Percentiles rank a stretch among this genome's conserved stretches.
Evolutionary conservation across 1,140 invertebrate species (phyloP).

Genomic region (Dermatophagoides farinae): DNA sequence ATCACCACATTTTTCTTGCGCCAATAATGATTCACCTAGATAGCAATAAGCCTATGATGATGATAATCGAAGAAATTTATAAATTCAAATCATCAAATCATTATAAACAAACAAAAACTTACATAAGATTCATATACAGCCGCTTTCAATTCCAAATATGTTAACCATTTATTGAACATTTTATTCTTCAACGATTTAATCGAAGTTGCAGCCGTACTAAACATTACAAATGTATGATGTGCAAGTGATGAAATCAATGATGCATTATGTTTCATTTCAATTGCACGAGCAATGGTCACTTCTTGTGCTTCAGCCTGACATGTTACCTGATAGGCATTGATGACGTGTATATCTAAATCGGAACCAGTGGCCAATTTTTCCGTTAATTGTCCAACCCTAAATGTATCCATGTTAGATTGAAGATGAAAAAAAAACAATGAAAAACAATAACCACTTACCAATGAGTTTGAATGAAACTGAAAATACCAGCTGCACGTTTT

Average conservation of each 20-base stretch:
- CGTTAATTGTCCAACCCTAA: conserved; percentile 27
- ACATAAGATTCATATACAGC: conserved; percentile 43
- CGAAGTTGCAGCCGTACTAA: conserved; percentile 35
- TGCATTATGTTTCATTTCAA: conserved; percentile 44
- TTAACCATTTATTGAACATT: conserved; percentile 40
- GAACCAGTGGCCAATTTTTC: conserved; percentile 31
- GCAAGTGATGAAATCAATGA: conserved; percentile 41
- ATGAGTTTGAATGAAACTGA: conserved; percentile 26
- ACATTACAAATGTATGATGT: conserved; percentile 43
- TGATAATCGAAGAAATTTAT: neutral
- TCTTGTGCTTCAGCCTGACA: conserved; percentile 51
- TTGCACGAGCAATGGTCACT: conserved; percentile 35
- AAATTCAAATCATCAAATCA: neutral
- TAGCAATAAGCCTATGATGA: conserved; percentile 39
- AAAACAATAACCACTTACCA: conserved; percentile 11
- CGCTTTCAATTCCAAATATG: conserved; percentile 43
- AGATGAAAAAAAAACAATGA: neutral
- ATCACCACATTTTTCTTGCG: conserved; percentile 47
- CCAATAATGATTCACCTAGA: conserved; percentile 39
- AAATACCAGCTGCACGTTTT: conserved; percentile 41
- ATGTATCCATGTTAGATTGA: neutral
- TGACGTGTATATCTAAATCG: conserved; percentile 39
- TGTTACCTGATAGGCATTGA: conserved; percentile 43
- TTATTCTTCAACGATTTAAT: conserved; percentile 34
- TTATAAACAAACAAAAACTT: conserved; percentile 21